Evolutionary conservation across 2,888 invertebrate genomes (phyloP).

Genomic region (Aphodius sticticus): DNA sequence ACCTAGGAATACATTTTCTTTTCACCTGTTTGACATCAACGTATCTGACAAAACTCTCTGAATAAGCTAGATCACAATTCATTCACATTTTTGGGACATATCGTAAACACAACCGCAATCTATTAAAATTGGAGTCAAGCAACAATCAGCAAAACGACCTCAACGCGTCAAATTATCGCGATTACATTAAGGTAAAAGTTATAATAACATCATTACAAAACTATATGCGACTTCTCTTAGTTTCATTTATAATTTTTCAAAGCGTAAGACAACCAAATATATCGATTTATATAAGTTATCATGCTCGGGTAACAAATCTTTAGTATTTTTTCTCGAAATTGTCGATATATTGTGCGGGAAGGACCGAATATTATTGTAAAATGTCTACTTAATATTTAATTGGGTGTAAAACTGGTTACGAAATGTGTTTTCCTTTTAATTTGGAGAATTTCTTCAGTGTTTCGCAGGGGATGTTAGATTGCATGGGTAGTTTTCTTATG

Average conservation of each 20-base stretch:
- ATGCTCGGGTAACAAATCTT: not conserved
- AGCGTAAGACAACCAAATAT: conserved; percentile 12
- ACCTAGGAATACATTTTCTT: too few relatives aligned
- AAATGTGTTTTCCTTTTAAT: conserved; percentile 8
- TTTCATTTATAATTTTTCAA: conserved; percentile 10
- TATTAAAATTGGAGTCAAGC: not conserved
- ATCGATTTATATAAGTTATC: not conserved
- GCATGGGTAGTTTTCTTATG: too few relatives aligned
- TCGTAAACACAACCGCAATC: not conserved
- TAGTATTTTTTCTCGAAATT: not conserved
- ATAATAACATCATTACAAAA: conserved; percentile 23
- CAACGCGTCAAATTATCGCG: not conserved
- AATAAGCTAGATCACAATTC: too few relatives aligned
- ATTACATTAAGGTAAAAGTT: not conserved
- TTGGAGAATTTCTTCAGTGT: not conserved
- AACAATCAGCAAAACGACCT: not conserved
- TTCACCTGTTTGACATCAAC: too few relatives aligned
- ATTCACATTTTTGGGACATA: not conserved
- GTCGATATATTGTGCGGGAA: not conserved
- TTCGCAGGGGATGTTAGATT: not conserved
- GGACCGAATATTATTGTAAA: not conserved
- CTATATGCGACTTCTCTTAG: conserved; percentile 15
- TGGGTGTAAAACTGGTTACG: not conserved
- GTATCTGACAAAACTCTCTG: too few relatives aligned
- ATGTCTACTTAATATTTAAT: not conserved